phyloP scores from a whole-genome alignment of 2,888 invertebrate genomes.

The Scaptomyza polygonia region DNA sequence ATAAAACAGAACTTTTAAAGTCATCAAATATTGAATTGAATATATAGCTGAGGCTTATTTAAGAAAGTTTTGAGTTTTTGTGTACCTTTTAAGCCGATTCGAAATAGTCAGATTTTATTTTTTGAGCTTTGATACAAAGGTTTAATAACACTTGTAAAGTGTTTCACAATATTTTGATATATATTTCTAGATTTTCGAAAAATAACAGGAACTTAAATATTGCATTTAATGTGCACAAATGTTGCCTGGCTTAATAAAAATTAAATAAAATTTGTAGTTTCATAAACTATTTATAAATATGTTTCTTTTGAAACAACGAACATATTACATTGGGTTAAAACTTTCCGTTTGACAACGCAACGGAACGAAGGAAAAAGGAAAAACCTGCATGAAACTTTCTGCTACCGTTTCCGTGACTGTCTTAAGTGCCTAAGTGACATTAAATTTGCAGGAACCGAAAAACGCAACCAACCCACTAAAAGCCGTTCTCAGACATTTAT shows the following conservation, averaged over 20 bases:
- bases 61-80: too few species aligned
- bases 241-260: background rate
- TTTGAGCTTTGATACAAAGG: too few species aligned
- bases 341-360: background rate
- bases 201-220: background rate
- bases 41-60: too few species aligned
- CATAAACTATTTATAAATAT: background rate
- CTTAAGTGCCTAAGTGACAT: slow-evolving; percentile 66
- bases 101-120: too few species aligned
- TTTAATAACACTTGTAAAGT: too few species aligned
- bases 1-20: background rate
- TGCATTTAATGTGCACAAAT: background rate
- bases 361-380: background rate
- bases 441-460: slow-evolving; percentile 58
- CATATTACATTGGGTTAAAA: slow-evolving; percentile 11
- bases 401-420: slow-evolving; percentile 52
- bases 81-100: too few species aligned
- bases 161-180: too few species aligned
- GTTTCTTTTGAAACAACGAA: background rate
- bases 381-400: slow-evolving; percentile 7
- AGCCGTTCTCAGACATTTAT: slow-evolving; percentile 64
- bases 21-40: background rate
- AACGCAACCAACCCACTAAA: slow-evolving; percentile 28
- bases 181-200: too few species aligned
- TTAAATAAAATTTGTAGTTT: background rate